Evolutionary conservation across 1,140 invertebrate genomes (phyloP).

Genomic region (Zaprionus davidi): DNA sequence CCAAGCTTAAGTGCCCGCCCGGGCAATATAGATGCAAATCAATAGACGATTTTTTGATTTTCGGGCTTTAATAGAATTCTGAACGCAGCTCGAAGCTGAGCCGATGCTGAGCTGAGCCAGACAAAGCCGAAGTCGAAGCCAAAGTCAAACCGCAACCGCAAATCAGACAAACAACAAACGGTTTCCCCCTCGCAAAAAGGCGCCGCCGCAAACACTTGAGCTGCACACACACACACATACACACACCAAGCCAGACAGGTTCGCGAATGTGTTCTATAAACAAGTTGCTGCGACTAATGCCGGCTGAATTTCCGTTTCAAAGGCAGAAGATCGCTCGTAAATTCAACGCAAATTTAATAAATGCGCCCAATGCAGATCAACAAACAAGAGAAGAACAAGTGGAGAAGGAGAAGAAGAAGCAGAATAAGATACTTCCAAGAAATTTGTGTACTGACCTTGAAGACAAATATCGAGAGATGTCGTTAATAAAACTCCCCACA

Average conservation of each 20-base stretch:
- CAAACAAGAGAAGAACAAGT: background rate
- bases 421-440: slow-evolving; percentile 53
- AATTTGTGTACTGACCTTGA: slow-evolving; percentile 17
- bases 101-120: slow-evolving; percentile 9
- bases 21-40: slow-evolving; percentile 76
- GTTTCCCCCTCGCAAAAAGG: slow-evolving; percentile 56
- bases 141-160: slow-evolving; percentile 62
- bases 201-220: slow-evolving; percentile 61
- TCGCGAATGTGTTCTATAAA: slow-evolving; percentile 37
- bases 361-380: slow-evolving; percentile 45
- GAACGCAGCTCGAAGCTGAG: slow-evolving; percentile 28
- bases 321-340: slow-evolving; percentile 51
- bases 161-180: slow-evolving; percentile 68
- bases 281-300: slow-evolving; percentile 57
- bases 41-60: slow-evolving; percentile 62
- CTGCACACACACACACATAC: background rate
- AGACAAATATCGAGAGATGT: slow-evolving; percentile 13
- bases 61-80: slow-evolving; percentile 72
- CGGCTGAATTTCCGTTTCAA: slow-evolving; percentile 65
- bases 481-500: slow-evolving; percentile 46
- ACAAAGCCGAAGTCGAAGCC: slow-evolving; percentile 11
- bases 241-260: slow-evolving; percentile 6
- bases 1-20: slow-evolving; percentile 63
- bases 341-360: slow-evolving; percentile 66
- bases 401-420: background rate